Conservation (phyloP, 1,140 invertebrate genomes). For the Macrostomum lignano region DNA sequence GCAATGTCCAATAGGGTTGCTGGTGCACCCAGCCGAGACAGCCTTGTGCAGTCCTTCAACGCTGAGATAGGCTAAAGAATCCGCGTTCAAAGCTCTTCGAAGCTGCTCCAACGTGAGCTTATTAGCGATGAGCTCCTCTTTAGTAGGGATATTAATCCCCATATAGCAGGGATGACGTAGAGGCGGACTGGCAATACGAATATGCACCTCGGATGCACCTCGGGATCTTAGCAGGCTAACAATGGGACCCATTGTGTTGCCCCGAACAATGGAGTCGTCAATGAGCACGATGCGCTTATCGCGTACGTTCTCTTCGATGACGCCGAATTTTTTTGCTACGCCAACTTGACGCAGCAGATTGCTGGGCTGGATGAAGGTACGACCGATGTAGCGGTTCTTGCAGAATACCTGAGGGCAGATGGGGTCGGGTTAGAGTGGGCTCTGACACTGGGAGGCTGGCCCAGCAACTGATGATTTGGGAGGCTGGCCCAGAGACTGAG, state of each 20-base stretch:
- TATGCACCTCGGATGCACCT: constrained; percentile 75
- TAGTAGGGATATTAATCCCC: constrained; percentile 95
- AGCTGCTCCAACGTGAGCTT: constrained; percentile 45
- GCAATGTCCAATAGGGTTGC: constrained; percentile 30
- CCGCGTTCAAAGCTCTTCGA: constrained; percentile 54
- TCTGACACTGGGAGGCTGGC: background rate
- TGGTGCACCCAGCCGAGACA: constrained; percentile 46
- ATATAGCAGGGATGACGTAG: constrained; percentile 84
- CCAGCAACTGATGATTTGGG: background rate
- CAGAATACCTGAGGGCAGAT: constrained; percentile 70
- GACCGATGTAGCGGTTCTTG: constrained; percentile 79
- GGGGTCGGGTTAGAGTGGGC: constrained; percentile 47
- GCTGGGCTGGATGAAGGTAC: constrained; percentile 86
- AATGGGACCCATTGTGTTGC: constrained; percentile 82
- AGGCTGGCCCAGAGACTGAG: too few species aligned
- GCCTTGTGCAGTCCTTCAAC: constrained; percentile 63
- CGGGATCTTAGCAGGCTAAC: constrained; percentile 65
- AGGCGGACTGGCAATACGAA: constrained; percentile 81
- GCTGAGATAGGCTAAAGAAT: constrained; percentile 68
- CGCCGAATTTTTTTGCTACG: constrained; percentile 85
- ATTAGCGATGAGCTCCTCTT: constrained; percentile 77
- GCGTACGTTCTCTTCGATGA: constrained; percentile 57
- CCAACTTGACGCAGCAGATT: constrained; percentile 57
- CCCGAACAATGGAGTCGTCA: constrained; percentile 85
- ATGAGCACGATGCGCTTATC: constrained; percentile 58